Evolutionary conservation across 2,888 invertebrate species (phyloP).

Genomic region (Mellilla xanthometata): DNA sequence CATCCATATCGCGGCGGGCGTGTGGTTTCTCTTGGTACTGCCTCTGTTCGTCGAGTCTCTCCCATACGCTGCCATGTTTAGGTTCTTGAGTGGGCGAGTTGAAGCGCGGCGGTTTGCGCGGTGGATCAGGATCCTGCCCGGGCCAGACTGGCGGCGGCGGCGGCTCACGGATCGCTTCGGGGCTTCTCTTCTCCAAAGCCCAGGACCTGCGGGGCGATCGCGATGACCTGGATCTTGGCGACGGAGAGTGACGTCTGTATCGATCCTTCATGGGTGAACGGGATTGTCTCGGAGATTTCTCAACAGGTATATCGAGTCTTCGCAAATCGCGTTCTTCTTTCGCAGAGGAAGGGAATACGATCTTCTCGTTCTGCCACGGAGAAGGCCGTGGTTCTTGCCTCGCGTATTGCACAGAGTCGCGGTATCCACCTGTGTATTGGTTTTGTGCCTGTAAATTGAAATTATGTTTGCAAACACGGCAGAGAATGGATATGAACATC

Average conservation of each 20-base stretch:
- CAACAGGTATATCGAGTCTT: constrained; percentile 32
- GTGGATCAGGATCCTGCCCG: constrained; percentile 39
- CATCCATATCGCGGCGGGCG: no score
- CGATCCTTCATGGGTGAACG: constrained; percentile 60
- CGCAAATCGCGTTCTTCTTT: constrained; percentile 46
- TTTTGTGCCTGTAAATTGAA: constrained; percentile 75
- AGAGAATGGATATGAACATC: constrained; percentile 1
- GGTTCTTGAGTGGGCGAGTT: constrained; percentile 19
- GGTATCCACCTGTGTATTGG: constrained; percentile 71
- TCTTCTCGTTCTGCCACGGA: constrained; percentile 46
- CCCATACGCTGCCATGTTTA: constrained; percentile 27
- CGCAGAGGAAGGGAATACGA: constrained; percentile 6
- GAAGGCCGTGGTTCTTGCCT: constrained; percentile 36
- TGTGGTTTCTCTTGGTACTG: constrained; percentile 19
- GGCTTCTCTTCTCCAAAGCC: constrained; percentile 70
- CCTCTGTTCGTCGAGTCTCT: constrained; percentile 18
- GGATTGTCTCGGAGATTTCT: constrained; percentile 44
- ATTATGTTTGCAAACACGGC: constrained; percentile 57
- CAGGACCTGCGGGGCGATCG: constrained; percentile 68
- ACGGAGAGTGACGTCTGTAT: constrained; percentile 59
- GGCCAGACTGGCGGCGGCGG: constrained; percentile 71
- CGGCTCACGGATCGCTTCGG: constrained; percentile 46
- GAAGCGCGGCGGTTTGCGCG: constrained; percentile 16
- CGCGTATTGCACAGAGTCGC: constrained; percentile 51
- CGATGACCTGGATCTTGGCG: constrained; percentile 46